These are phyloP conservation scores for Nezara viridula DNA, from an alignment of 2,888 invertebrate genomes.

Conservation along the genomic window DNA sequence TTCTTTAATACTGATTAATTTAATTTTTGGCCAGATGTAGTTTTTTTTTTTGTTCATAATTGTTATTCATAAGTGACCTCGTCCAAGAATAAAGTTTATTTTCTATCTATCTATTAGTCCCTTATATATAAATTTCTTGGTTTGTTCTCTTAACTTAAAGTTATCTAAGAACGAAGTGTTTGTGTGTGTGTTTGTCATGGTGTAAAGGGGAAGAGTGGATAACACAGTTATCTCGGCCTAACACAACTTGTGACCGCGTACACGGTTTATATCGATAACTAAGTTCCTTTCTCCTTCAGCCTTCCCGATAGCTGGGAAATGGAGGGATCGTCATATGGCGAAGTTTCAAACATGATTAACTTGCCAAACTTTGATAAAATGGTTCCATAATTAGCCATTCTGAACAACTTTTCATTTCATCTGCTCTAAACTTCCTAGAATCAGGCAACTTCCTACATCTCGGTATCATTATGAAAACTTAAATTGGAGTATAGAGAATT, in stretches of 20 bases:
- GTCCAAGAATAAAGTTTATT: too few species aligned
- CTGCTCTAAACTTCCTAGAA: background rate
- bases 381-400: slow-evolving; percentile 21
- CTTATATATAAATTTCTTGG: too few species aligned
- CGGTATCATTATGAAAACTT: background rate
- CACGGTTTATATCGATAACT: slow-evolving; percentile 2
- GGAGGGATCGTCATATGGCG: background rate
- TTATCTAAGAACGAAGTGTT: background rate
- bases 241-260: slow-evolving; percentile 9
- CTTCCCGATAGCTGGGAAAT: slow-evolving; percentile 2
- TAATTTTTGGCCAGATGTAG: too few species aligned
- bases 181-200: background rate
- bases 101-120: too few species aligned
- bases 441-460: background rate
- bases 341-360: slow-evolving; percentile 40
- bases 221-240: slow-evolving; percentile 7
- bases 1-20: too few species aligned
- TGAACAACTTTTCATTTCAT: background rate
- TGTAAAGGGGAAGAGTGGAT: background rate
- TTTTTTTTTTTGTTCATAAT: too few species aligned
- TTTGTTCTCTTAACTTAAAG: too few species aligned
- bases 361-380: slow-evolving; percentile 10
- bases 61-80: too few species aligned
- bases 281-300: slow-evolving; percentile 8
- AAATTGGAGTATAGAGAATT: background rate